A percentile compares a stretch with the other conserved stretches of the same genome.
Evolutionary conservation across 1,140 invertebrate species (phyloP).

Genomic region (Saccostrea glomerata): DNA sequence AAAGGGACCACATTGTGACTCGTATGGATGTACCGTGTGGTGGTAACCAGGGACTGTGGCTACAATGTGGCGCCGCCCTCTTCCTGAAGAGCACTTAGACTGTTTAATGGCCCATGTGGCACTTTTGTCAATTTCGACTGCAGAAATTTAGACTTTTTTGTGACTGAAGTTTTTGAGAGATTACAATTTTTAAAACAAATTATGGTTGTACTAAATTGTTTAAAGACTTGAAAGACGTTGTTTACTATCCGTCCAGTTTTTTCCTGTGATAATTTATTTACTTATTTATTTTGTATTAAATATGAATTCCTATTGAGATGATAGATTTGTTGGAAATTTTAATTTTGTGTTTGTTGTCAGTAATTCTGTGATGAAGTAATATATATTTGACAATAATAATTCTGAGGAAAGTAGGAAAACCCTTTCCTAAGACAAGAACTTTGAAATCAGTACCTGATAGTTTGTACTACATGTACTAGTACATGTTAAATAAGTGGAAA

Average conservation of each 20-base stretch:
- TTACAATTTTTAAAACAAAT: background rate
- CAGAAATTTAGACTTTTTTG: background rate
- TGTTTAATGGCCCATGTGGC: background rate
- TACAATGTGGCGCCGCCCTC: constrained; percentile 81
- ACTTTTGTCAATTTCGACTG: too few species aligned
- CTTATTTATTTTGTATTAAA: background rate
- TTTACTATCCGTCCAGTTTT: constrained; percentile 7
- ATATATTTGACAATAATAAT: too few species aligned
- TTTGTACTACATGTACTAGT: too few species aligned
- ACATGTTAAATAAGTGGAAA: too few species aligned
- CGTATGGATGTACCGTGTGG: constrained; percentile 81
- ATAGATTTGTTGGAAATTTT: background rate
- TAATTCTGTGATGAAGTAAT: too few species aligned
- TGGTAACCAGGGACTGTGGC: constrained; percentile 80
- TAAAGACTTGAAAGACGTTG: background rate
- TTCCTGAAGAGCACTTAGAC: constrained; percentile 77
- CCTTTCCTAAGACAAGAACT: too few species aligned
- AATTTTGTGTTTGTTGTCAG: too few species aligned
- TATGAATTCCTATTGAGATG: background rate
- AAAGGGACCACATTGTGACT: constrained; percentile 81
- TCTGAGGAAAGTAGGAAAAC: too few species aligned
- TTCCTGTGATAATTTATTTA: background rate
- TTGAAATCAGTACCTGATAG: too few species aligned
- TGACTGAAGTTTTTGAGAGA: background rate
- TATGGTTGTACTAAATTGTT: background rate